phyloP scores from a whole-genome alignment of 2,888 invertebrate genomes.

The Ganaspis brasiliensis region DNA sequence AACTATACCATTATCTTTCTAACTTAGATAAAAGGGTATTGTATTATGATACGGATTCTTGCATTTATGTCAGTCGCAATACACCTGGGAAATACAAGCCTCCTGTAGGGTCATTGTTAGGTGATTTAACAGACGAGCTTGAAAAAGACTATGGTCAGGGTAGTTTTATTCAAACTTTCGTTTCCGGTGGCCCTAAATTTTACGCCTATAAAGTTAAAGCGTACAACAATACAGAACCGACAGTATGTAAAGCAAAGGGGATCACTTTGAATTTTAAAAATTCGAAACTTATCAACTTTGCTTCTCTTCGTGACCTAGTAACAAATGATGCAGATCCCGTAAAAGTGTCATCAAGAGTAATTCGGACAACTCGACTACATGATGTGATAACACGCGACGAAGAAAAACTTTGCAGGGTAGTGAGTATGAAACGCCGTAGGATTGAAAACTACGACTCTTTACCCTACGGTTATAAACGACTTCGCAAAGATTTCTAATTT shows the following conservation, averaged over 20 bases:
- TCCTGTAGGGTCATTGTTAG: slow-evolving; percentile 25
- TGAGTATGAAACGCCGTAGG: too few species aligned
- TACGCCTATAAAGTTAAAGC: slow-evolving; percentile 43
- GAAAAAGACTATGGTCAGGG: background rate
- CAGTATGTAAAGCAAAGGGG: slow-evolving; percentile 49
- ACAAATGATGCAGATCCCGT: background rate
- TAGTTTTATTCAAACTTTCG: slow-evolving; percentile 43
- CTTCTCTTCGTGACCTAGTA: background rate
- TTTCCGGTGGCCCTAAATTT: slow-evolving; percentile 46
- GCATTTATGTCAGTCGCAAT: slow-evolving; percentile 18
- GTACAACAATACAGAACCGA: background rate
- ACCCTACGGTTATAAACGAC: slow-evolving; percentile 33
- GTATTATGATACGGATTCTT: slow-evolving; percentile 49
- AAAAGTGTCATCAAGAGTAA: background rate
- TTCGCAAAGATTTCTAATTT: too few species aligned
- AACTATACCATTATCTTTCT: slow-evolving; percentile 71
- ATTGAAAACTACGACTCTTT: slow-evolving; percentile 22
- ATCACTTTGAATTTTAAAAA: slow-evolving; percentile 46
- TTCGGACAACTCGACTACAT: background rate
- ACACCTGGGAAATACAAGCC: slow-evolving; percentile 18
- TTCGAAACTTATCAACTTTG: slow-evolving; percentile 14
- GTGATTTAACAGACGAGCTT: slow-evolving; percentile 52
- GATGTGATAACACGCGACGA: background rate
- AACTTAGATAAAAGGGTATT: slow-evolving; percentile 59
- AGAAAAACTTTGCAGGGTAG: background rate